Percentiles rank a stretch among this genome's conserved stretches.
phyloP scores from a whole-genome alignment of 2,797 vertebrate species.

The Fistularia tabacaria region DNA sequence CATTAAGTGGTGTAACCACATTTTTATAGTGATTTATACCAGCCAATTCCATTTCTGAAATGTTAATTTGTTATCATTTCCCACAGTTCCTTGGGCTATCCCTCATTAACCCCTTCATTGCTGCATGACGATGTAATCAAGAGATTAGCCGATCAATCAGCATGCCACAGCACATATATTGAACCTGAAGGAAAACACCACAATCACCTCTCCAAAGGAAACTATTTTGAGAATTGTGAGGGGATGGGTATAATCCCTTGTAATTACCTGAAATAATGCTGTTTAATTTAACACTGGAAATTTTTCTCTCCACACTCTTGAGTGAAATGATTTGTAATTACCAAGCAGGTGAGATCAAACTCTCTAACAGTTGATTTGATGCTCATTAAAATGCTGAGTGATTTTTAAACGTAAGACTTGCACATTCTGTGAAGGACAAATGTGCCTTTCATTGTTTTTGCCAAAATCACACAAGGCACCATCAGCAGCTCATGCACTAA shows the following conservation, averaged over 20 bases:
- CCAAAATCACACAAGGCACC: too few species aligned
- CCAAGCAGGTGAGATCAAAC: slow-evolving; percentile 30
- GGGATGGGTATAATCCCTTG: slow-evolving; percentile 27
- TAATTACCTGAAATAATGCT: slow-evolving; percentile 24
- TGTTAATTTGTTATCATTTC: slow-evolving; percentile 79
- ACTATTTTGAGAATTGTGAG: slow-evolving; percentile 35
- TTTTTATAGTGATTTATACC: slow-evolving; percentile 74
- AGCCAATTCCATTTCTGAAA: slow-evolving; percentile 73
- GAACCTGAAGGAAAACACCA: slow-evolving; percentile 31
- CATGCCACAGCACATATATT: slow-evolving; percentile 10
- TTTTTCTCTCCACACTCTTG: slow-evolving; percentile 9
- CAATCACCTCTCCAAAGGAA: slow-evolving; percentile 22
- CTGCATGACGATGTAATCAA: slow-evolving; percentile 64
- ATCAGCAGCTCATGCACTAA: too few species aligned
- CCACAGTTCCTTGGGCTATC: slow-evolving; percentile 70
- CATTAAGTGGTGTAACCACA: slow-evolving; percentile 70
- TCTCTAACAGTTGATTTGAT: neutral
- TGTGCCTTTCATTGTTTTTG: too few species aligned
- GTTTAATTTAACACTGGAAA: slow-evolving; percentile 38
- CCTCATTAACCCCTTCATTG: slow-evolving; percentile 68
- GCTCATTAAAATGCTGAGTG: too few species aligned
- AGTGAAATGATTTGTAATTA: slow-evolving; percentile 36
- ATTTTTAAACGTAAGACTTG: too few species aligned
- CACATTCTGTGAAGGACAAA: too few species aligned
- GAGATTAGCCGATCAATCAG: slow-evolving; percentile 64